Evolutionary conservation across 1,140 invertebrate species (phyloP), one percentile per base, ranked within the genome.

Genomic region (Apis mellifera): DNA sequence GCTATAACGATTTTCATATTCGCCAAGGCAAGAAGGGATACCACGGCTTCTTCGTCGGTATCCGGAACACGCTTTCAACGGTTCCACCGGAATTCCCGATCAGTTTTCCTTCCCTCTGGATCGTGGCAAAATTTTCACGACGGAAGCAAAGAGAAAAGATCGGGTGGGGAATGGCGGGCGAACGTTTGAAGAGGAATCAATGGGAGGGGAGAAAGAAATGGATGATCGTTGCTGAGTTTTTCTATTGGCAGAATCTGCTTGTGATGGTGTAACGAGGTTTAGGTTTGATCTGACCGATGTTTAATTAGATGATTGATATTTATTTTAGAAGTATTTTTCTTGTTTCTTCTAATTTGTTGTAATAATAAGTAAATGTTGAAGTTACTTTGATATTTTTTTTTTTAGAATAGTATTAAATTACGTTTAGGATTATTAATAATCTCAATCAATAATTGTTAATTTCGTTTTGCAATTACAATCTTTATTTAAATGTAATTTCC

Each of bases 1-100:
- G 21, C 71, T 60, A 91, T 91, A 90, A 90, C 89, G 89, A 91
- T 92, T 91, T 92, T 87, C 89, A 91, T 92, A 90, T 90, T 89
- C 84, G 82, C 65, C 52, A 78, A 77, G 62, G 75, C 62, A 55
- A 62, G 69, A 55, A 68, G 48, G 32, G 32, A 32, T 71, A 15
- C 26, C 17, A 23, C 60, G n/a, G 57, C 26, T 54, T 71, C 65
- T 87, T 80, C 82, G 89, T 93, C 84, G 84, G 88, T 92, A 93
- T 84, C 86, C 92, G 69, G 86, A 83, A 92, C 92, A 94, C 92
- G 92, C 89, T 87, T 87, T 82, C 87, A 86, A 87, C 89, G 90
- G 87, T 89, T 90, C 82, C 90, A 90, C 80, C 81, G 82, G 93
- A 93, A 94, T 94, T 90, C 74, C 84, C 90, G 92, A 93, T 93